Base-by-base conservation (phyloP, 37 sponge, comb jelly and placozoan genomes). In the Cliona cf. orientalis region DNA sequence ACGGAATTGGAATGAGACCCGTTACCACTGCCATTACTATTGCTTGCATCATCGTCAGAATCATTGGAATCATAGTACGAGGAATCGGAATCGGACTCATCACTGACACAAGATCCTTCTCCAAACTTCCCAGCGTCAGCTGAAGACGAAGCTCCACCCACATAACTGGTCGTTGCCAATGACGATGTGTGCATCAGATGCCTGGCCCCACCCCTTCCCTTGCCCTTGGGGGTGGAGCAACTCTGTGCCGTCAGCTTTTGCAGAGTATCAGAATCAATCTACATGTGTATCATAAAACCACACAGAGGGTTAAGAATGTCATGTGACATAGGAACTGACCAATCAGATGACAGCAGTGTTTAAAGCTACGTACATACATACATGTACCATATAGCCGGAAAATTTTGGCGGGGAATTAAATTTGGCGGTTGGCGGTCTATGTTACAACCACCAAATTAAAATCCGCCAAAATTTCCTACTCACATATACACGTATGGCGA, bases 11-110 rank as follows among this genome's bases (percentile, higher is more conserved):
- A 41, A 71, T 71, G 42, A 31, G 71, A 72, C 22, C 55, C 73
- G 49, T 49, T 49, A 28, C 73, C 49, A 29, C 14, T 28, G 9
- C 42, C 73, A 72, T 46, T 49, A 28, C 73, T 72, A 29, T 19
- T 28, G 9, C 42, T 55, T 53, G 39, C 71, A 0, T 71, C 49
- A 23, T 44, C 38, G 11, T 29, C 80, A 0, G 78, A 78, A 34
- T 78, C 78, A 23, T 61, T 78, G 78, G 64, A 80, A 25, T 80
- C 70, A 29, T 40, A 22, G 31, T n/a, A 79, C 35, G 80, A 66
- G 26, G 80, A 80, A 58, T 80, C 71, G 12, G 80, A 80, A 69
- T 80, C 80, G 3, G 80, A 69, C 58, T 69, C 80, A 9, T 70
- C 71, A 14, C 58, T 57, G 29, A 58, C 70, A 28, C 4, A 3